These are phyloP conservation scores for Chlorodrepanis virens DNA, from an alignment of 2,113 vertebrate species.

Conservation along the genomic window DNA sequence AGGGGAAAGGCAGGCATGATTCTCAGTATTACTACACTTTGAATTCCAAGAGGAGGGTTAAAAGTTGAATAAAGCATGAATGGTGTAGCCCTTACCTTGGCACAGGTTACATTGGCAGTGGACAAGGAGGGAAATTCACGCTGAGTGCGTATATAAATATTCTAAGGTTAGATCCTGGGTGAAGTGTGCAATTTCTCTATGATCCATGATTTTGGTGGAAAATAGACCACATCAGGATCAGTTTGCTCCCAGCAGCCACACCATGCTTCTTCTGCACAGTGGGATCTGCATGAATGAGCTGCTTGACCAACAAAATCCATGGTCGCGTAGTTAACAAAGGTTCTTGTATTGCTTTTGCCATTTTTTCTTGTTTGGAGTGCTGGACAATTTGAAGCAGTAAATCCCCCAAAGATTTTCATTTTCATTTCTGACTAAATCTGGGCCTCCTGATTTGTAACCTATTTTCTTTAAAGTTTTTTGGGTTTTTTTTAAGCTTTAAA, in stretches of 20 bases:
- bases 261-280: neutral
- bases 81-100: neutral
- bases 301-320: neutral
- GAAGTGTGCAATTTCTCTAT: accelerated
- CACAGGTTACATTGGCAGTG: neutral
- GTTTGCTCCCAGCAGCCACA: neutral
- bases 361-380: neutral
- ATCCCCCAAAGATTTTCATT: neutral
- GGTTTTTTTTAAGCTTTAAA: neutral
- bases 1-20: neutral
- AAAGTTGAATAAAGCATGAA: neutral
- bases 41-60: neutral
- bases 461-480: neutral
- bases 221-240: neutral
- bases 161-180: neutral
- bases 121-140: neutral
- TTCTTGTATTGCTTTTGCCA: neutral
- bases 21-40: neutral
- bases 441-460: neutral
- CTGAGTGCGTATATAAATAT: neutral
- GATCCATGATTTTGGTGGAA: neutral
- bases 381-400: neutral
- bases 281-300: neutral
- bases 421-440: neutral
- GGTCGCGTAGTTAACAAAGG: neutral